A percentile compares a stretch with the other conserved stretches of the same genome.
These are phyloP conservation scores for Rhinichthys osculus DNA, from an alignment of 2,797 vertebrate genomes.

Conservation along the genomic window DNA sequence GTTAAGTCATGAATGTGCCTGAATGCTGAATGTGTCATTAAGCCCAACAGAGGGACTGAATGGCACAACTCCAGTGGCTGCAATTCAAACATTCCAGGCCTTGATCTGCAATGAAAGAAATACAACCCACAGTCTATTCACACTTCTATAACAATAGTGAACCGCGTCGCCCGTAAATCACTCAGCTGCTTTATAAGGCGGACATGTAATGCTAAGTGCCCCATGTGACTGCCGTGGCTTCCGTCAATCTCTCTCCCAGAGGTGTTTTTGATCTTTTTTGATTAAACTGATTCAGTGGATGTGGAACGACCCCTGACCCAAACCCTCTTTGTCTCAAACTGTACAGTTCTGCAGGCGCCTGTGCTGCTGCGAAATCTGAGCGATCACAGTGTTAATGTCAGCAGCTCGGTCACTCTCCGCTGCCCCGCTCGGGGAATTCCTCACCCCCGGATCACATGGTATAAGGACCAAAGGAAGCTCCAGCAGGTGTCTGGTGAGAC, in stretches of 20 bases:
- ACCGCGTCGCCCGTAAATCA: conserved; percentile 46
- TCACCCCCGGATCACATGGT: conserved; percentile 87
- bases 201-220: conserved; percentile 13
- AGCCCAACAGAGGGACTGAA: conserved; percentile 36
- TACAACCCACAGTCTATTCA: conserved; percentile 41
- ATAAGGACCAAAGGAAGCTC: conserved; percentile 87
- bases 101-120: conserved; percentile 58
- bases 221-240: conserved; percentile 1
- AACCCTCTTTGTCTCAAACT: conserved; percentile 44
- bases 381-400: conserved; percentile 85
- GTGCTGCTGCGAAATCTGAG: conserved; percentile 83
- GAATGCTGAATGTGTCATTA: conserved; percentile 40
- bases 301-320: conserved; percentile 52
- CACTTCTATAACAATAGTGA: conserved; percentile 19
- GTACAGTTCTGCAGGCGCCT: conserved; percentile 86
- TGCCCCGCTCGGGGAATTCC: conserved; percentile 86
- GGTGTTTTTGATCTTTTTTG: conserved; percentile 15
- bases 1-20: conserved; percentile 25
- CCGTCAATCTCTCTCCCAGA: conserved; percentile 36
- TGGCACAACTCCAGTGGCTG: conserved; percentile 47
- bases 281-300: conserved; percentile 27
- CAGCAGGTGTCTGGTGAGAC: conserved; percentile 87
- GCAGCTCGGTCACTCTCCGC: conserved; percentile 85
- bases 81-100: conserved; percentile 50
- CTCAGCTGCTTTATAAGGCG: conserved; percentile 50